Evolutionary conservation across 2,797 vertebrate genomes (phyloP).

Genomic region (Thripadectes ignobilis): DNA sequence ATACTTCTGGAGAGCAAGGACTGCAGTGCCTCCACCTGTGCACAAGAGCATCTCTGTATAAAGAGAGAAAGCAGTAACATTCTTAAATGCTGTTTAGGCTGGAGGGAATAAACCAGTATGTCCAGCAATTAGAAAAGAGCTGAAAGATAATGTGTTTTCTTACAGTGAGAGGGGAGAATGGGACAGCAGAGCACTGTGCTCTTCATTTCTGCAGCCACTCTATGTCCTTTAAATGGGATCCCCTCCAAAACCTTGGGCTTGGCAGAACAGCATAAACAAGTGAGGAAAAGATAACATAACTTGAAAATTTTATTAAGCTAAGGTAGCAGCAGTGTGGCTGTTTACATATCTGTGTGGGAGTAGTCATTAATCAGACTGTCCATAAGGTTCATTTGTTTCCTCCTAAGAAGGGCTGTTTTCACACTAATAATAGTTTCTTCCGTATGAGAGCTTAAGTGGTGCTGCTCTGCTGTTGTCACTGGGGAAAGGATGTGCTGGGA

Average conservation of each 20-base stretch:
- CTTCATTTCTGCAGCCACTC: not conserved
- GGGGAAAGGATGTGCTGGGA: not conserved
- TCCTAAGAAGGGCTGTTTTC: not conserved
- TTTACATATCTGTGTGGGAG: not conserved
- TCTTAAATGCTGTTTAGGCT: not conserved
- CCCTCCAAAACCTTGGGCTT: not conserved
- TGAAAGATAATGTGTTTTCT: not conserved
- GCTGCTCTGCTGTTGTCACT: not conserved
- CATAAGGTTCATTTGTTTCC: not conserved
- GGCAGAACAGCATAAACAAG: not conserved
- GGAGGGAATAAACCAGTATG: not conserved
- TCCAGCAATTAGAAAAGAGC: not conserved
- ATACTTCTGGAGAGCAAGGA: not conserved
- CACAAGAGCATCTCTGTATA: not conserved
- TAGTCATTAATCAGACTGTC: not conserved
- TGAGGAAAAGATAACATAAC: not conserved
- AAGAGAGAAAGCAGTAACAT: not conserved
- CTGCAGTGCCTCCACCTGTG: not conserved
- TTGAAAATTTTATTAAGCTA: not conserved
- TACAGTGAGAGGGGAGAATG: not conserved
- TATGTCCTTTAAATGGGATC: not conserved
- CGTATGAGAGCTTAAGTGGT: not conserved
- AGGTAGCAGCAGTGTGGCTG: not conserved
- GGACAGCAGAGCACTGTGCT: not conserved
- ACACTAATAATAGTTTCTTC: not conserved